Evolutionary conservation across 2,113 vertebrate species (phyloP), one percentile per base, ranked within the genome.

Genomic region (Rhabdornis inornatus): DNA sequence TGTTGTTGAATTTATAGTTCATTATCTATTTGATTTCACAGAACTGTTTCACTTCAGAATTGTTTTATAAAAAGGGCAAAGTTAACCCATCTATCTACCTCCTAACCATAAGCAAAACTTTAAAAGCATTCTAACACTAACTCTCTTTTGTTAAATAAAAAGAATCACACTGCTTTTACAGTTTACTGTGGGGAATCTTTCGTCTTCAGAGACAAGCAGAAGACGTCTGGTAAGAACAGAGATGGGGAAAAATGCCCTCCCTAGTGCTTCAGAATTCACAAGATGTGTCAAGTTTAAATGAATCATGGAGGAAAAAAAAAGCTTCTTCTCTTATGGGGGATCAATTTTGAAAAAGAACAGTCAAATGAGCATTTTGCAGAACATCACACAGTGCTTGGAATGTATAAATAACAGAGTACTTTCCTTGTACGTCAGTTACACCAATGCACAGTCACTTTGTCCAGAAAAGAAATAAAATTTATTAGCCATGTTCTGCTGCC

Each of bases 281-380:
- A 70, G 44, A 96, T 93, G 45, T 78, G 93, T 94, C 69, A 94
- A 76, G 70, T 94, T 83, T 94, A 93, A 96, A 97, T 65, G 31
- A 75, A 87, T 95, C 35, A 91, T 80, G 15, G 42, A 74, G 59
- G 27, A 4, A 14, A 0, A 13, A 89, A 92, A 90, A 91, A 45
- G 28, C 57, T 55, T 94, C 28, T 80, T 93, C 49, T 44, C 61
- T 95, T 92, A 87, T 21, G 28, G 85, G 63, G 92, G 96, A 96
- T 94, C 83, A 87, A 30, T 95, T 84, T 91, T 92, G 83, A 83
- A 94, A 95, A 93, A 95, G 74, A 96, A 87, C 52, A 86, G 69
- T 66, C 50, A 94, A 96, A 95, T 95, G 66, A 93, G 35, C 69
- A n/a, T 91, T 96, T 45, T 91, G 50, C 31, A 92, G 75, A 97